A percentile compares a stretch with the other conserved stretches of the same genome.
These are phyloP conservation scores for Cryptotermes secundus DNA, from an alignment of 1,140 invertebrate genomes.

Conservation along the genomic window DNA sequence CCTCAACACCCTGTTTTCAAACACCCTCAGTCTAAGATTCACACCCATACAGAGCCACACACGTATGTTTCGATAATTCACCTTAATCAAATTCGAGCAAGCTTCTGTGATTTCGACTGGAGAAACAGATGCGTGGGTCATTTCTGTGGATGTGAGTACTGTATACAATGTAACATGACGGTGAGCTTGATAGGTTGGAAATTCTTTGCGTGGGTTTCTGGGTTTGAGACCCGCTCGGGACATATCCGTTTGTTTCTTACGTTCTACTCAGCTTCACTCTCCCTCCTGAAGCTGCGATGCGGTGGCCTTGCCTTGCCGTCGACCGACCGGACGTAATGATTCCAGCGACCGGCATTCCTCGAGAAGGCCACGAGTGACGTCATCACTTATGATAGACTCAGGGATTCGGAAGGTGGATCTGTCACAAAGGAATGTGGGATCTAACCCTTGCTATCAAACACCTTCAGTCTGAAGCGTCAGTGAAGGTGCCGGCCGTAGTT, in stretches of 20 bases:
- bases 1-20: too few species aligned
- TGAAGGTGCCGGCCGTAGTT: background rate
- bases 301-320: background rate
- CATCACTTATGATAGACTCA: background rate
- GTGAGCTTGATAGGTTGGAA: too few species aligned
- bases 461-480: background rate
- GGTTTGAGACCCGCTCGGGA: background rate
- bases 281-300: too few species aligned
- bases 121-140: too few species aligned
- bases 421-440: background rate
- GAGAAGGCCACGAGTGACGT: background rate
- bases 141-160: too few species aligned
- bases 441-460: background rate
- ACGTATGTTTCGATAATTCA: too few species aligned
- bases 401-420: conserved; percentile 3
- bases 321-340: background rate
- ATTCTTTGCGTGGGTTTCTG: background rate
- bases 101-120: too few species aligned
- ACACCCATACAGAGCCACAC: too few species aligned
- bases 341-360: background rate
- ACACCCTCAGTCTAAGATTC: too few species aligned
- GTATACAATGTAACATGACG: too few species aligned
- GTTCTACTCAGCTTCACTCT: background rate
- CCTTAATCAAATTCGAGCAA: too few species aligned
- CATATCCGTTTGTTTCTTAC: background rate